Evolutionary conservation across 1,140 invertebrate species (phyloP).

Genomic region (Oryctes rhinoceros): DNA sequence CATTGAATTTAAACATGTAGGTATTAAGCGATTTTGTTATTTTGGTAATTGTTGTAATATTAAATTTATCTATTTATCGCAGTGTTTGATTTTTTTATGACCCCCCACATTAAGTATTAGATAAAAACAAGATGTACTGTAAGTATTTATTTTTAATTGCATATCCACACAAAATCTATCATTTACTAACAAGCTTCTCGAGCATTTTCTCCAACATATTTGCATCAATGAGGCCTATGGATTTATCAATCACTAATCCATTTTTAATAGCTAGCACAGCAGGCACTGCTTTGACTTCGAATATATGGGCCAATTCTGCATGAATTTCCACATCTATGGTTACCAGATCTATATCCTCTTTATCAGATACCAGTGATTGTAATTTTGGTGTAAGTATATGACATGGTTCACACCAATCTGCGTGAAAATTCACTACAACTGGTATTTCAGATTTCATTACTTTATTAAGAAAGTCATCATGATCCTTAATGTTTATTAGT

Average conservation of each 20-base stretch:
- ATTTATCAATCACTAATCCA: slow-evolving; percentile 89
- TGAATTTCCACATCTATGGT: slow-evolving; percentile 92
- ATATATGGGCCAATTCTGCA: slow-evolving; percentile 82
- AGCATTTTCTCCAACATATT: slow-evolving; percentile 86
- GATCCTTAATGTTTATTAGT: slow-evolving; percentile 66
- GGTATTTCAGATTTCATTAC: slow-evolving; percentile 83
- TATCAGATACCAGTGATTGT: slow-evolving; percentile 79
- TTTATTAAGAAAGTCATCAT: slow-evolving; percentile 70
- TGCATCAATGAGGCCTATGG: slow-evolving; percentile 88
- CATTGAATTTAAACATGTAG: background rate
- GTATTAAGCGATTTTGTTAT: background rate
- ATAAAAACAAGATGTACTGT: no score
- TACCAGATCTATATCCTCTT: slow-evolving; percentile 84
- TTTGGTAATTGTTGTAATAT: background rate
- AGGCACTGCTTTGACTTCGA: slow-evolving; percentile 90
- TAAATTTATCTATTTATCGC: background rate
- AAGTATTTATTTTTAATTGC: background rate
- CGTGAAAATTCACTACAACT: slow-evolving; percentile 88
- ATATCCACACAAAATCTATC: slow-evolving; percentile 19
- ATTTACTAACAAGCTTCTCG: slow-evolving; percentile 71
- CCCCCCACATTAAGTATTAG: no score
- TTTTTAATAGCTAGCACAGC: slow-evolving; percentile 89
- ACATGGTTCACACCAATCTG: slow-evolving; percentile 96
- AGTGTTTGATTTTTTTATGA: background rate
- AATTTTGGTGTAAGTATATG: slow-evolving; percentile 92